Conservation (phyloP, 2,113 vertebrate genomes). For the Loxodonta africana region DNA sequence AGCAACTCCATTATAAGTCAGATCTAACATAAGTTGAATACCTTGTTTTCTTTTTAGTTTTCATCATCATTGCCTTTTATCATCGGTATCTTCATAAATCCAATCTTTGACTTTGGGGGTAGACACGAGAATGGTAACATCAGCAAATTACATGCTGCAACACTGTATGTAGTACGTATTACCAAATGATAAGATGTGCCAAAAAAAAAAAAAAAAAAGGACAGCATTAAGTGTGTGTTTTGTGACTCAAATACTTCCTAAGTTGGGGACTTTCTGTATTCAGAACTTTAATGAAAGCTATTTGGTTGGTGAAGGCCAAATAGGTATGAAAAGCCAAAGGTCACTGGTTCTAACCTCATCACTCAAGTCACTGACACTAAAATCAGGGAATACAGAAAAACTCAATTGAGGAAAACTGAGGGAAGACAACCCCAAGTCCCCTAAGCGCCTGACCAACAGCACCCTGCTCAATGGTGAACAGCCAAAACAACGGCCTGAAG, state of each 20-base stretch:
- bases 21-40: neutral
- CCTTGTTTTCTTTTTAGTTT: neutral
- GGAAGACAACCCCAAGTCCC: rapidly evolving
- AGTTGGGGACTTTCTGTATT: neutral
- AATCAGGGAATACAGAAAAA: neutral
- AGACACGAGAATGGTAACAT: neutral
- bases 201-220: too few species aligned
- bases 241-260: neutral
- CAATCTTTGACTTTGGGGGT: neutral
- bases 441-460: rapidly evolving
- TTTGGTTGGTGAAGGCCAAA: neutral
- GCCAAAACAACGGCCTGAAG: neutral
- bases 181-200: too few species aligned
- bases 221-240: too few species aligned
- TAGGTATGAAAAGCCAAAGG: neutral
- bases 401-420: neutral
- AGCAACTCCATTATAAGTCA: neutral
- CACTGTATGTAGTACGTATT: too few species aligned
- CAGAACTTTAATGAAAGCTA: neutral
- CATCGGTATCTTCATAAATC: neutral
- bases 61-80: too few species aligned
- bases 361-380: neutral
- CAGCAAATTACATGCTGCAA: neutral
- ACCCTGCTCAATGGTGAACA: rapidly evolving
- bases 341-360: neutral